Evolutionary conservation across 2,113 vertebrate species (phyloP), one percentile per base, ranked within the genome.

Genomic region (Macrotus californicus): DNA sequence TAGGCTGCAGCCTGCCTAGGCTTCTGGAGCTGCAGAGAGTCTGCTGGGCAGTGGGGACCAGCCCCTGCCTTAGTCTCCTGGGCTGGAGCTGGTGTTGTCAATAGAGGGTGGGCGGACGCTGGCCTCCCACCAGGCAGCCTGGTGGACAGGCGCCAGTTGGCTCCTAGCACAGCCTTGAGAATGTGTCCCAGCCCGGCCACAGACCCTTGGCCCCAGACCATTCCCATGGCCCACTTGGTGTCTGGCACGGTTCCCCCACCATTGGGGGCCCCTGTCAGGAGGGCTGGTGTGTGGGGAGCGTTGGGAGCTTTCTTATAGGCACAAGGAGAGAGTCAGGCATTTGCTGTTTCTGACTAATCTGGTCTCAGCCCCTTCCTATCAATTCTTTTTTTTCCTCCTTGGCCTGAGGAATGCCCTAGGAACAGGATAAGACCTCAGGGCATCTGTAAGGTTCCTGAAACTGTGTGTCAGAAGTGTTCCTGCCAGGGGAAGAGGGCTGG

Each of bases 111-210:
- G 89, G 64, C 3, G 0, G 93, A 67, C 22, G 26, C 77, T 93
- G 85, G 86, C 84, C 22, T 96, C 79, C 48, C 26, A 81, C 81
- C 92, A 92, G 69, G 69, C 89, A 69, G 67, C 89, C 61, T 85
- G 24, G 50, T 96, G 95, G 95, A 92, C 48, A 9, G 94, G 29
- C 0, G 94, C 95, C 97, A 96, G 52, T 24, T 97, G 94, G 95
- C 94, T 87, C 89, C 84, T 26, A 41, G 59, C 52, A 73, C 19
- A 41, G 86, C 92, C 85, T 95, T 87, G 75, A 95, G 94, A 96
- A 72, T 90, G 31, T 87, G 50, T 95, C 85, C 75, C 26, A 14
- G 75, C 48, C 75, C 46, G 69, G 89, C 87, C 70, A 2, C 34
- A 19, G n/a, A 93, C 36, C 64, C 70, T 10, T 39, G 81, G 54